Conservation (phyloP, 2,888 invertebrate genomes). For the Ptilodon capucinus region DNA sequence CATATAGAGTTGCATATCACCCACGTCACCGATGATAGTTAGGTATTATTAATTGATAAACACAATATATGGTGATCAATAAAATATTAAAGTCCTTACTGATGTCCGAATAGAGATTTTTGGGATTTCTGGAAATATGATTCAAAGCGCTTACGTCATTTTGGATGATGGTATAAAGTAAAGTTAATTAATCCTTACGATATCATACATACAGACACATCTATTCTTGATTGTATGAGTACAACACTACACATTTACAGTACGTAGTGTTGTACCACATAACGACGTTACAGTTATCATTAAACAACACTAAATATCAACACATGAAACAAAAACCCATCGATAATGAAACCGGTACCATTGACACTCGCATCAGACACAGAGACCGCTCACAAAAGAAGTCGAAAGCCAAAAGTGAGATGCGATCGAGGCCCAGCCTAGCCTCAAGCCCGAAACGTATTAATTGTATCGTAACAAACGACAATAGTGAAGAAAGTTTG, state of each 20-base stretch:
- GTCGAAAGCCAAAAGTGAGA: constrained; percentile 23
- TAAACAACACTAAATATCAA: neutral
- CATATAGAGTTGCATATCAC: constrained; percentile 22
- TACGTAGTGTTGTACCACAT: too few relatives aligned
- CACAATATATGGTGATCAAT: neutral
- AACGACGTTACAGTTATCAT: too few relatives aligned
- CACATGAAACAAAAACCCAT: neutral
- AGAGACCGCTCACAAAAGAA: constrained; percentile 17
- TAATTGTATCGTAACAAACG: constrained; percentile 57
- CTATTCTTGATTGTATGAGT: too few relatives aligned
- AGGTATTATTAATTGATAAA: neutral
- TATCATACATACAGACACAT: too few relatives aligned
- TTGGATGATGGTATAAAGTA: too few relatives aligned
- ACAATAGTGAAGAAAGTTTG: constrained; percentile 66
- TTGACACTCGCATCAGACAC: constrained; percentile 7
- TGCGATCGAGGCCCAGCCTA: constrained; percentile 18
- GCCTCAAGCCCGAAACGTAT: constrained; percentile 39
- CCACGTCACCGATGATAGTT: constrained; percentile 10
- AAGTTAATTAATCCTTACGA: too few relatives aligned
- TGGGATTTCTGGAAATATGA: neutral
- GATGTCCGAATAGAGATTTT: neutral
- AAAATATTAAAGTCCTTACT: neutral
- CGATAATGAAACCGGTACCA: neutral
- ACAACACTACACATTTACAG: too few relatives aligned
- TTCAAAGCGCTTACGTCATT: neutral